Conservation (phyloP, 1,140 invertebrate species). For the fruit fly (Drosophila melanogaster) region DNA sequence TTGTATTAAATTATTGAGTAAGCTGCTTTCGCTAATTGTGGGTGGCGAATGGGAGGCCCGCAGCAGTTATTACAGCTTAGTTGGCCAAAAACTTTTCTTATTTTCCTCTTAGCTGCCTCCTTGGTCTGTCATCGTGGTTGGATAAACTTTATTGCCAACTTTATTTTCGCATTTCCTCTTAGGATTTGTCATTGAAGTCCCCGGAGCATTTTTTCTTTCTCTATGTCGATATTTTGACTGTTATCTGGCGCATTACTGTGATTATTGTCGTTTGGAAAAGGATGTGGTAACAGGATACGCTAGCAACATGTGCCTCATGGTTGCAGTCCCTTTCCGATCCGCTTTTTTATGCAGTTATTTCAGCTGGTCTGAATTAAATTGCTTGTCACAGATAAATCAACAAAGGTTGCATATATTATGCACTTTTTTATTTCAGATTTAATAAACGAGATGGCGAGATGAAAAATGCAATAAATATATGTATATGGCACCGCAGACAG, state of each 20-base stretch:
- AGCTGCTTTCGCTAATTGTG: constrained; percentile 71
- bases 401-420: constrained; percentile 41
- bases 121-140: constrained; percentile 48
- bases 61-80: constrained; percentile 60
- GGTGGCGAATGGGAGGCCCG: constrained; percentile 22
- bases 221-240: constrained; percentile 60
- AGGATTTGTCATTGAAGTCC: constrained; percentile 42
- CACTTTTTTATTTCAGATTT: constrained; percentile 44
- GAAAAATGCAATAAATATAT: constrained; percentile 55
- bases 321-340: constrained; percentile 23
- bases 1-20: constrained; percentile 79
- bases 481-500: constrained; percentile 23
- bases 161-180: constrained; percentile 57
- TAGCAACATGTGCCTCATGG: constrained; percentile 48
- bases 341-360: constrained; percentile 14
- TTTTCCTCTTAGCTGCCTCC: constrained; percentile 48
- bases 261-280: constrained; percentile 50
- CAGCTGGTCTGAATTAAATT: constrained; percentile 45
- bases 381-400: constrained; percentile 52
- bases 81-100: constrained; percentile 68
- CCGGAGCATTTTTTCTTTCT: constrained; percentile 16
- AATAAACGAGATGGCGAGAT: constrained; percentile 46
- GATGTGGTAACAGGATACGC: constrained; percentile 23
- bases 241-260: constrained; percentile 62
- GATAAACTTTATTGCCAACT: constrained; percentile 62